Base-by-base conservation (phyloP, 2,113 vertebrate species). In the Dasyornis broadbenti region DNA sequence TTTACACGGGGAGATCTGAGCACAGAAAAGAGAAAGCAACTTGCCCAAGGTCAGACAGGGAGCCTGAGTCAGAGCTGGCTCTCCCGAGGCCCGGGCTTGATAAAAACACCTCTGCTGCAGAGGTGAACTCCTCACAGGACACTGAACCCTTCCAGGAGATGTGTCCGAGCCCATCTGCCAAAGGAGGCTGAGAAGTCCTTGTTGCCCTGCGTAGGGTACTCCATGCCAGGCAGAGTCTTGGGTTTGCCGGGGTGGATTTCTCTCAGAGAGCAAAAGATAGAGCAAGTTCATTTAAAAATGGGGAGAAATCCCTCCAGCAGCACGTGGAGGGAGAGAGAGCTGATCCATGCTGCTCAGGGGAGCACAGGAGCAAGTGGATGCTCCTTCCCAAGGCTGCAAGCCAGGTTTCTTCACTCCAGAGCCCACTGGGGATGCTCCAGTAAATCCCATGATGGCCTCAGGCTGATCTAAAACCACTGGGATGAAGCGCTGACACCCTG, bases 401-500 rank as follows among this genome's bases (percentile, higher is more conserved):
- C 17, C 16, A 60, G 49, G 21, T 56, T 75, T 83, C 35, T 70
- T 81, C 49, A 10, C 35, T 56, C 33, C 75, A 76, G 66, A 92
- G 63, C n/a, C 24, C 82, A 9, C 76, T 28, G 54, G 57, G 71
- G 39, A 44, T 65, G 60, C 53, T 57, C 17, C 37, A 65, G 39
- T 7, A 8, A 57, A 59, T n/a, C 19, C 68, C 44, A 24, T 3
- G 30, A 19, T 11, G 27, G 54, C 26, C 45, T 73, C 35, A n/a
- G 5, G 19, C 27, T 42, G 27, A 63, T 40, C 52, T 63, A 35
- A 54, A 82, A 39, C 42, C n/a, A 31, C n/a, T 14, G 53, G n/a
- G 49, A 82, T 0, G 5, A 68, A 75, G 44, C 0, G 0, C 15
- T 27, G 45, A 28, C 1, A 6, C 6, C 42, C 17, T 26, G 0